These are phyloP conservation scores for Paelopatides confundens DNA, from an alignment of 53 echinoderm and acorn worm species.

Conservation along the genomic window DNA sequence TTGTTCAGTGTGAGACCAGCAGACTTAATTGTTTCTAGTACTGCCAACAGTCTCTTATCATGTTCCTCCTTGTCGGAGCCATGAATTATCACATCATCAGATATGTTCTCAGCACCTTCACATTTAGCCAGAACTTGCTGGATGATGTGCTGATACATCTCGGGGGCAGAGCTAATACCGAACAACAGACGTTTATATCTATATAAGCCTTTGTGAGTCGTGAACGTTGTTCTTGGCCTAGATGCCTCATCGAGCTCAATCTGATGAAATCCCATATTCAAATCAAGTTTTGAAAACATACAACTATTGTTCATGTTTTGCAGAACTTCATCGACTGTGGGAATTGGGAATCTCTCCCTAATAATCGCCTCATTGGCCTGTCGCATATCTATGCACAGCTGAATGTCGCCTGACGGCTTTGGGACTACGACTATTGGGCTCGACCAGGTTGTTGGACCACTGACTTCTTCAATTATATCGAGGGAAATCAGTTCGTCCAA, in stretches of 20 bases:
- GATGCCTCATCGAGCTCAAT: conserved; percentile 62
- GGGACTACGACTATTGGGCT: not conserved
- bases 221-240: conserved; percentile 57
- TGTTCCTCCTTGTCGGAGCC: conserved; percentile 53
- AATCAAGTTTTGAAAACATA: too few species aligned
- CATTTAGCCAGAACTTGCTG: conserved; percentile 50
- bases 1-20: conserved; percentile 60
- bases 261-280: conserved; percentile 75
- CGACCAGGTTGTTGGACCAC: not conserved
- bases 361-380: too few species aligned
- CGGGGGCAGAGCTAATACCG: conserved; percentile 53
- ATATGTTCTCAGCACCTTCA: conserved; percentile 60
- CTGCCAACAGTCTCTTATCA: conserved; percentile 49
- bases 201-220: conserved; percentile 46
- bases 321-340: too few species aligned
- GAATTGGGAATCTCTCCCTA: too few species aligned
- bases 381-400: too few species aligned
- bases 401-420: not conserved
- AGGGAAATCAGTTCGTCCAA: not conserved
- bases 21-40: conserved; percentile 25
- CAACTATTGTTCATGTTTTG: too few species aligned
- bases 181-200: conserved; percentile 51
- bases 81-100: conserved; percentile 73
- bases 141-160: conserved; percentile 58
- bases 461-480: not conserved